phyloP scores from a whole-genome alignment of 2,888 invertebrate species.

The Alloscopus bannaensis region DNA sequence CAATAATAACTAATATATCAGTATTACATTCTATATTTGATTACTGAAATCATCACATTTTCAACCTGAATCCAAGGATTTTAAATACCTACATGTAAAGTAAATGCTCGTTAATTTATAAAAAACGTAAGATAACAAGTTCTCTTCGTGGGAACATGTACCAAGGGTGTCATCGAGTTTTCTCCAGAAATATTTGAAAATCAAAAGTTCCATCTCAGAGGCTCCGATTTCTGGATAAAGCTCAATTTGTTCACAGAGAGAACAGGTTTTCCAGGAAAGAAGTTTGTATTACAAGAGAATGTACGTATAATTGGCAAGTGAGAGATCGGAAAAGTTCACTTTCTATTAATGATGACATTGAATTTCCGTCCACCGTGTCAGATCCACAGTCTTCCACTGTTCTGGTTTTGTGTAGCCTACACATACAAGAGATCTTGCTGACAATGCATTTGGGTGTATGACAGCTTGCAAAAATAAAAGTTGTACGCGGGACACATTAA shows the following conservation, averaged over 20 bases:
- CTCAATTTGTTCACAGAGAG: constrained; percentile 21
- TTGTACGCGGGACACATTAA: not conserved
- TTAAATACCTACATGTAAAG: no score
- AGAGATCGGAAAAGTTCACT: not conserved
- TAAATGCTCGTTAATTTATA: constrained; percentile 11
- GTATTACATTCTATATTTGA: not conserved
- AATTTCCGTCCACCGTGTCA: not conserved
- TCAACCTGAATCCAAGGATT: not conserved
- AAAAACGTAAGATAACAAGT: constrained; percentile 17
- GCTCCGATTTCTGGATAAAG: not conserved
- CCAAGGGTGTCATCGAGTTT: constrained; percentile 7
- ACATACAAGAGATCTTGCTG: not conserved
- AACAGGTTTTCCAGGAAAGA: constrained; percentile 27
- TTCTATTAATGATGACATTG: constrained; percentile 2
- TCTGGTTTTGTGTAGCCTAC: not conserved
- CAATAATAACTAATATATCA: not conserved
- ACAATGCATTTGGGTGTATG: not conserved
- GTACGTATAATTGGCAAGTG: not conserved
- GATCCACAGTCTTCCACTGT: no score
- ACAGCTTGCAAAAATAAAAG: not conserved
- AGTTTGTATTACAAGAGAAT: no score
- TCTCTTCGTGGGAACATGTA: constrained; percentile 32
- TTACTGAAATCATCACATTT: not conserved
- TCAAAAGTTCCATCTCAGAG: constrained; percentile 23
- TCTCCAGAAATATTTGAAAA: constrained; percentile 24